These are phyloP conservation scores for Leptinotarsa peninsularis DNA, from an alignment of 2,888 invertebrate species.

Conservation along the genomic window DNA sequence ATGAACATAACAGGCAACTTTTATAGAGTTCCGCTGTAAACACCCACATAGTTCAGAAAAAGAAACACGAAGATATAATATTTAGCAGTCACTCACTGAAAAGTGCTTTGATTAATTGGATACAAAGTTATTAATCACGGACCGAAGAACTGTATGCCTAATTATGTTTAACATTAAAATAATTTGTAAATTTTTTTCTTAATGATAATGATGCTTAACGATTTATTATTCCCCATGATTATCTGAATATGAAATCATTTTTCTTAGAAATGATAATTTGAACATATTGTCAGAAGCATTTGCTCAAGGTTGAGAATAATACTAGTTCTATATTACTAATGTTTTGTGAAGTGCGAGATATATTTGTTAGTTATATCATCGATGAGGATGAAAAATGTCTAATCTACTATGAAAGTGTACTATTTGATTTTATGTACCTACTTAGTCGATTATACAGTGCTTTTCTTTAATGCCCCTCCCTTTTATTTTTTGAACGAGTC, in stretches of 20 bases:
- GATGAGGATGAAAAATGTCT: too few species aligned
- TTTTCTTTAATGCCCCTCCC: too few species aligned
- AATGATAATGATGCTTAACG: conserved; percentile 31
- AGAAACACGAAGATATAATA: conserved; percentile 20
- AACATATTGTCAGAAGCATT: neutral
- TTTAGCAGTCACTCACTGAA: conserved; percentile 32
- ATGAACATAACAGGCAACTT: conserved; percentile 12
- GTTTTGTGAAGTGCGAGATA: too few species aligned
- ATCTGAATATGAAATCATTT: conserved; percentile 16
- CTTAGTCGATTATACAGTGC: too few species aligned
- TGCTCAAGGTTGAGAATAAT: neutral
- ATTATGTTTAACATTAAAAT: conserved; percentile 32
- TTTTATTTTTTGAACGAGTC: too few species aligned
- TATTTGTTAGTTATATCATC: too few species aligned
- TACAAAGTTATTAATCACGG: conserved; percentile 36
- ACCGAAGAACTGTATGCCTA: conserved; percentile 22
- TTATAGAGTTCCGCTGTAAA: neutral
- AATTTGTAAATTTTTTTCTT: conserved; percentile 24
- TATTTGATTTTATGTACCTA: too few species aligned
- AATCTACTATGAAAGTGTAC: too few species aligned
- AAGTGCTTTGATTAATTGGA: conserved; percentile 36
- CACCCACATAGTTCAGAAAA: conserved; percentile 13
- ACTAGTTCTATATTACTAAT: too few species aligned
- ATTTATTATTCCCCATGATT: conserved; percentile 24
- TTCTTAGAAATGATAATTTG: conserved; percentile 21